Evolutionary conservation across 2,888 invertebrate genomes (phyloP), one percentile per base, ranked within the genome.

Genomic region (Mechanitis mazaeus): DNA sequence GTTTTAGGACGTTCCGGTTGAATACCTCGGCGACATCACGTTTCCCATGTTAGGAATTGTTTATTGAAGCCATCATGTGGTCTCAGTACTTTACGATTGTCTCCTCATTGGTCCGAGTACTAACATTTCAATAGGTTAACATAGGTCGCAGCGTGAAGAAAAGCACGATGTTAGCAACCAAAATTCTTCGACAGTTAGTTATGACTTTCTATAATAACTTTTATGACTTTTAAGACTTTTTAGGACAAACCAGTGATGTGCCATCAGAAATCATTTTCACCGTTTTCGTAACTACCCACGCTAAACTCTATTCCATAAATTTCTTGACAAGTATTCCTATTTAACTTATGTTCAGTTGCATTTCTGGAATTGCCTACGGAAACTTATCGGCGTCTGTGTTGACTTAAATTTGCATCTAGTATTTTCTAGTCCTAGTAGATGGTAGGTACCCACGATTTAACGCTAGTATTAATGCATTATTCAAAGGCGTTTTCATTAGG

Each of bases 391-490:
- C 79, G 80, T 83, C 75, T 75, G 78, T 81, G 82, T 84, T 84
- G 81, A 84, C 79, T 87, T 79, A 75, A 84, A 89, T 87, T 88
- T 89, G 85, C 87, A 89, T 88, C 84, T 81, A 78, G 84, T 83
- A 84, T 84, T 83, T 83, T 85, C 84, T 78, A 79, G 80, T 83
- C 77, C 84, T 82, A 77, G 77, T 78, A 80, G 83, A 87, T 85
- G 84, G 85, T 83, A 79, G 80, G 83, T 84, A 84, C 85, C 85
- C 89, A 89, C 88, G 89, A 87, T 88, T 88, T 87, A 89, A 88
- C 87, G 87, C 89, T 84, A 76, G 86, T 87, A 87, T 89, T 85
- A 87, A 89, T 90, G 89, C 89, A 90, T 90, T 90, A 89, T 90
- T 90, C 89, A 90, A 80, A 81, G 80, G 83, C 80, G 87, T 87